Evolutionary conservation across 2,888 invertebrate species (phyloP).

Genomic region (Thelaira solivaga): DNA sequence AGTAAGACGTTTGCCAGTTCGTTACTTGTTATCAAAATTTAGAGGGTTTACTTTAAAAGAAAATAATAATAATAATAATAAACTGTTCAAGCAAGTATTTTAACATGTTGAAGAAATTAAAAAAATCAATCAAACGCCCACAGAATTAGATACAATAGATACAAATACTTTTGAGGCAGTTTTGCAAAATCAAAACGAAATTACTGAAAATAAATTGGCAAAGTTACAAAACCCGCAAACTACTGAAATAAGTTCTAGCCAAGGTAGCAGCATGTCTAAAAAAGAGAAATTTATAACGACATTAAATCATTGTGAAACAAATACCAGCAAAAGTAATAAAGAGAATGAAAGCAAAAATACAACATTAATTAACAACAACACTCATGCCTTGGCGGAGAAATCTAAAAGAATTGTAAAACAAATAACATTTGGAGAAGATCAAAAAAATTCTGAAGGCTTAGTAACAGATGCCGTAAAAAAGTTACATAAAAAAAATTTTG

Average conservation of each 20-base stretch:
- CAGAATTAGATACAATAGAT: slow-evolving; percentile 3
- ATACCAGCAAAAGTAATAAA: neutral
- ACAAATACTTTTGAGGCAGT: slow-evolving; percentile 50
- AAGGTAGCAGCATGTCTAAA: neutral
- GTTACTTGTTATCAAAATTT: slow-evolving; percentile 36
- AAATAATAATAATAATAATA: too few species aligned
- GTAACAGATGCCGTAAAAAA: slow-evolving; percentile 37
- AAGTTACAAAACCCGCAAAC: neutral
- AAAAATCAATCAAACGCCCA: slow-evolving; percentile 37
- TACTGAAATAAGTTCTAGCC: neutral
- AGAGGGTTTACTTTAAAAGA: slow-evolving; percentile 17
- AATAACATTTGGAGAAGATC: neutral
- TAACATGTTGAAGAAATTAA: slow-evolving; percentile 43
- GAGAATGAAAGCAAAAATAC: neutral
- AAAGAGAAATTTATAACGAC: slow-evolving; percentile 10
- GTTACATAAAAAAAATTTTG: slow-evolving; percentile 24
- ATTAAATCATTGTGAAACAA: neutral
- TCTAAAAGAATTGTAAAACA: neutral
- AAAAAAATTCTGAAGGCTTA: slow-evolving; percentile 33
- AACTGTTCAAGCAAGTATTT: neutral
- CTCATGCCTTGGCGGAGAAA: neutral
- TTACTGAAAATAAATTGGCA: slow-evolving; percentile 24
- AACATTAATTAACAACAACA: neutral
- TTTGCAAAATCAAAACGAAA: slow-evolving; percentile 3
- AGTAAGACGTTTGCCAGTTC: slow-evolving; percentile 59